These are phyloP conservation scores for Amblyopsis rosae DNA, from an alignment of 2,113 vertebrate genomes.

Conservation along the genomic window DNA sequence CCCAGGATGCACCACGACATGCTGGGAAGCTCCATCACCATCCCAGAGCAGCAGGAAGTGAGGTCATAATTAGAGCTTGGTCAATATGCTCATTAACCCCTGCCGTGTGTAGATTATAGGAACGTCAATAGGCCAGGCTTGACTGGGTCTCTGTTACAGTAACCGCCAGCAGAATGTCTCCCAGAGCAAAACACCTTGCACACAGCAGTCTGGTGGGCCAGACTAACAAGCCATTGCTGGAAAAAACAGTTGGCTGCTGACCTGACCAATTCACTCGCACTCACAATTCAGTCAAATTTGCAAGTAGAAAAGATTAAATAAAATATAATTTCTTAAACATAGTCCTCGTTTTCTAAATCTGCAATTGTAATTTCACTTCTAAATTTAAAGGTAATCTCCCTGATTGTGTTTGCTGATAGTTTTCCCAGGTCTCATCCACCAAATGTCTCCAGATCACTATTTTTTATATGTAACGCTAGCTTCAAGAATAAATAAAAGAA, in stretches of 20 bases:
- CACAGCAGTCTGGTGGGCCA: not conserved
- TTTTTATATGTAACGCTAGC: too few relatives aligned
- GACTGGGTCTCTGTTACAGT: slow-evolving; percentile 31
- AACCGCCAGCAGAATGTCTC: slow-evolving; percentile 23
- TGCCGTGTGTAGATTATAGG: slow-evolving; percentile 62
- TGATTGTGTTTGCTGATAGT: too few relatives aligned
- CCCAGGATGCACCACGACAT: slow-evolving; percentile 45
- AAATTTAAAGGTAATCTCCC: too few relatives aligned
- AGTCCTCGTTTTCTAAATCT: not conserved
- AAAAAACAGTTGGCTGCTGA: not conserved
- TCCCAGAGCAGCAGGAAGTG: slow-evolving; percentile 67
- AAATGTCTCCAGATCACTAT: too few relatives aligned
- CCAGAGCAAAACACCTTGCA: slow-evolving; percentile 24
- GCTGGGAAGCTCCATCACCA: slow-evolving; percentile 5
- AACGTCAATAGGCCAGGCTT: slow-evolving; percentile 61
- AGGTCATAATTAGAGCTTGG: slow-evolving; percentile 63
- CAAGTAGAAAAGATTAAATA: not conserved
- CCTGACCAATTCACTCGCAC: slow-evolving; percentile 7
- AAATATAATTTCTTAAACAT: not conserved
- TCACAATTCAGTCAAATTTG: not conserved
- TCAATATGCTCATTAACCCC: slow-evolving; percentile 72
- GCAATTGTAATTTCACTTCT: not conserved
- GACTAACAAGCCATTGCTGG: not conserved
- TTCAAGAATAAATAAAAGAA: too few relatives aligned
- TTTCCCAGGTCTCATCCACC: too few relatives aligned